phyloP scores from a whole-genome alignment of 2,888 invertebrate genomes.

The Muschampia plurimacula region DNA sequence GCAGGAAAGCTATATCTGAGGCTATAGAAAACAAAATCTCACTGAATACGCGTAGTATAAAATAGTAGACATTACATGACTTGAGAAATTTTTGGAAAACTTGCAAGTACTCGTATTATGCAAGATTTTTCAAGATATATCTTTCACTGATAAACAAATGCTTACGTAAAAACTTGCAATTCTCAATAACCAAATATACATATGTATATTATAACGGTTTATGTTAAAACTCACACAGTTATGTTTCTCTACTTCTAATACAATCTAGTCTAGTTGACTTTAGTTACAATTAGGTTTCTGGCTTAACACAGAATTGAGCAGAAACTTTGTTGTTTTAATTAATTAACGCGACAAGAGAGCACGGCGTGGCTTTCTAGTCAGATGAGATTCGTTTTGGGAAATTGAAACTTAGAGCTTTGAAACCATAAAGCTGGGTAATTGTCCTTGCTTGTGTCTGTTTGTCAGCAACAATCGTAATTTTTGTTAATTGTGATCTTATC shows the following conservation, averaged over 20 bases:
- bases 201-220: too few species aligned
- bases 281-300: background rate
- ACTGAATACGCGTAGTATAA: too few species aligned
- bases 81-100: too few species aligned
- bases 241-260: background rate
- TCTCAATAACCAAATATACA: too few species aligned
- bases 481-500: background rate
- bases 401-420: slow-evolving; percentile 29
- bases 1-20: too few species aligned
- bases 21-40: too few species aligned
- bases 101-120: too few species aligned
- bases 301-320: slow-evolving; percentile 51
- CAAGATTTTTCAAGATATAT: too few species aligned
- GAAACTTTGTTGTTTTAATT: slow-evolving; percentile 71
- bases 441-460: slow-evolving; percentile 1
- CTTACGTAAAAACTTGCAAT: too few species aligned
- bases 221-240: background rate
- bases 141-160: too few species aligned
- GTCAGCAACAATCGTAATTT: background rate
- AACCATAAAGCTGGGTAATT: slow-evolving; percentile 19
- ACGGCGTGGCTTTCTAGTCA: slow-evolving; percentile 47
- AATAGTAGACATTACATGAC: too few species aligned
- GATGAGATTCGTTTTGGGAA: slow-evolving; percentile 35
- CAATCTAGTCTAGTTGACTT: background rate
- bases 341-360: slow-evolving; percentile 59